phyloP scores from a whole-genome alignment of 2,113 vertebrate genomes.

The Pterocles gutturalis region DNA sequence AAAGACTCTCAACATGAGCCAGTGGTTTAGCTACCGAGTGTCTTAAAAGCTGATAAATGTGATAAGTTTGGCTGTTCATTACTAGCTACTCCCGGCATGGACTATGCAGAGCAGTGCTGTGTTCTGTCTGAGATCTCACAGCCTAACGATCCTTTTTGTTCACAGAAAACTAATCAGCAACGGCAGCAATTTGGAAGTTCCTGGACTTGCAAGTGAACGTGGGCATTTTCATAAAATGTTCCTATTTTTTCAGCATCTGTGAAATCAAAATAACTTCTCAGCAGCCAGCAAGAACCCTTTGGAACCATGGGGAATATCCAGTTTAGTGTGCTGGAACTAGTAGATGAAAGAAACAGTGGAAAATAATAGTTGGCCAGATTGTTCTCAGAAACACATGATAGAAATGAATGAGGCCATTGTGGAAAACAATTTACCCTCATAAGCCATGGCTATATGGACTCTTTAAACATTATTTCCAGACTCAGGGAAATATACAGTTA shows the following conservation, averaged over 20 bases:
- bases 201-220: not conserved
- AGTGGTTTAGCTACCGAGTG: not conserved
- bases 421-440: not conserved
- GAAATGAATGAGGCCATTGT: not conserved
- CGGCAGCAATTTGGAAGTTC: not conserved
- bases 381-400: not conserved
- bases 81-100: not conserved
- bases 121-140: not conserved
- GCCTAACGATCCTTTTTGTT: not conserved
- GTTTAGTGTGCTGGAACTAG: not conserved
- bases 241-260: not conserved
- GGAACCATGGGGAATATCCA: not conserved
- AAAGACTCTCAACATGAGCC: not conserved
- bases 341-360: not conserved
- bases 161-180: not conserved
- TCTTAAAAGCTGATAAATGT: not conserved
- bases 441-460: not conserved
- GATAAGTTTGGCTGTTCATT: not conserved
- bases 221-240: not conserved
- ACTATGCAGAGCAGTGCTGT: not conserved
- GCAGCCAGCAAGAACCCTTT: not conserved
- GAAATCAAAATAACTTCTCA: not conserved
- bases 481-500: not conserved
- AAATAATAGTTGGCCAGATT: not conserved
- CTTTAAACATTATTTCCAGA: not conserved